These are phyloP conservation scores for Meloidogyne floridensis DNA, from an alignment of 1,140 invertebrate species.

Conservation along the genomic window DNA sequence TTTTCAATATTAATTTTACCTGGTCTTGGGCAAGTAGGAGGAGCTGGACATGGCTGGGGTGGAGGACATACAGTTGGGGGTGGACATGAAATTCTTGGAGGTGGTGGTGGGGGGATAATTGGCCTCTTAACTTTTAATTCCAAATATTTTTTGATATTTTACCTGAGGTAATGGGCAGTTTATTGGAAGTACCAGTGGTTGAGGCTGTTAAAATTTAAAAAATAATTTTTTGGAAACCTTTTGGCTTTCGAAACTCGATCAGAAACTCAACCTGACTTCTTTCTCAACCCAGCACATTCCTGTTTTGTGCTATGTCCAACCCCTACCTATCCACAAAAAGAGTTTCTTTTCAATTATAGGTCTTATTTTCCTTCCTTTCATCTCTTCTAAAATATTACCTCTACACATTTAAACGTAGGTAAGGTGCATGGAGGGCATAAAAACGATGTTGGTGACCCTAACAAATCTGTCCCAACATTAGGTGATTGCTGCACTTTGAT, in stretches of 20 bases:
- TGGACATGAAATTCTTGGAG: neutral
- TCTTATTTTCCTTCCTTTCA: no score
- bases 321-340: no score
- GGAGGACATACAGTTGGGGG: conserved; percentile 20
- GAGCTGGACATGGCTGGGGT: neutral
- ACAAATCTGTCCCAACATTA: neutral
- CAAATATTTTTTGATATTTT: neutral
- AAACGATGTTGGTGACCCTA: neutral
- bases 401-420: no score
- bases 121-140: neutral
- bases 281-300: no score
- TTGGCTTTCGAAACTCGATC: no score
- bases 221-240: no score
- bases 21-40: conserved; percentile 26
- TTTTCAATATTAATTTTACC: neutral
- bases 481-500: neutral
- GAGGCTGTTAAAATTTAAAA: conserved; percentile 1
- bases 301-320: no score
- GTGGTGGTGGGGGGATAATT: neutral
- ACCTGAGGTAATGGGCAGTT: neutral
- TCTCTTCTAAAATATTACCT: no score
- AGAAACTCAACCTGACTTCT: no score
- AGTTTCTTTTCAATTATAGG: no score
- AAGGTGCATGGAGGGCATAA: neutral
- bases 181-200: conserved; percentile 6